Evolutionary conservation across 2,888 invertebrate genomes (phyloP).

Genomic region (Eudemis profundana): DNA sequence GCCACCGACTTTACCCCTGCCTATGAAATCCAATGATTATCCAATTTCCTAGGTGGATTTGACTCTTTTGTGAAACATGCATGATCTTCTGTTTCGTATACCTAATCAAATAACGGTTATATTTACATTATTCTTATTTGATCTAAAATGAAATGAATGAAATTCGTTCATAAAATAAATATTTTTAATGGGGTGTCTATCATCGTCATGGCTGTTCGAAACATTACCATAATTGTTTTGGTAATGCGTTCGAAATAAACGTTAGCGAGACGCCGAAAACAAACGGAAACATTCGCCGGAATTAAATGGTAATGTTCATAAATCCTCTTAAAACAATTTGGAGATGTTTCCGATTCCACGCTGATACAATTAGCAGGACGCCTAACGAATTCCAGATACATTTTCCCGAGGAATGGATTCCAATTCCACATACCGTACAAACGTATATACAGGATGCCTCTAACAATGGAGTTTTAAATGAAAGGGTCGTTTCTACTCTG

Average conservation of each 20-base stretch:
- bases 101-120: neutral
- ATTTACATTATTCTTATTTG: neutral
- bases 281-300: slow-evolving; percentile 21
- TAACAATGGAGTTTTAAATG: too few species aligned
- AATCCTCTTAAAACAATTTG: slow-evolving; percentile 43
- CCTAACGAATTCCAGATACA: slow-evolving; percentile 28
- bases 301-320: slow-evolving; percentile 41
- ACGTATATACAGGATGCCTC: too few species aligned
- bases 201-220: slow-evolving; percentile 29
- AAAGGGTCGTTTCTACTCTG: too few species aligned
- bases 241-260: slow-evolving; percentile 31
- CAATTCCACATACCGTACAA: neutral
- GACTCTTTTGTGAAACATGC: too few species aligned
- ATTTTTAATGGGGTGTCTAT: slow-evolving; percentile 39
- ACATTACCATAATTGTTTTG: slow-evolving; percentile 41
- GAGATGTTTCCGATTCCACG: slow-evolving; percentile 31
- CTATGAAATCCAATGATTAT: too few species aligned
- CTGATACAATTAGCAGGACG: slow-evolving; percentile 28
- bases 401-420: slow-evolving; percentile 1
- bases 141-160: slow-evolving; percentile 13
- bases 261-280: slow-evolving; percentile 22
- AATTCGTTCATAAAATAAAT: slow-evolving; percentile 23
- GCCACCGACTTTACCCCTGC: too few species aligned
- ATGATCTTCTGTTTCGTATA: neutral
- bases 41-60: neutral